phyloP scores from a whole-genome alignment of 2,888 invertebrate genomes.

The Agrochola lychnidis region DNA sequence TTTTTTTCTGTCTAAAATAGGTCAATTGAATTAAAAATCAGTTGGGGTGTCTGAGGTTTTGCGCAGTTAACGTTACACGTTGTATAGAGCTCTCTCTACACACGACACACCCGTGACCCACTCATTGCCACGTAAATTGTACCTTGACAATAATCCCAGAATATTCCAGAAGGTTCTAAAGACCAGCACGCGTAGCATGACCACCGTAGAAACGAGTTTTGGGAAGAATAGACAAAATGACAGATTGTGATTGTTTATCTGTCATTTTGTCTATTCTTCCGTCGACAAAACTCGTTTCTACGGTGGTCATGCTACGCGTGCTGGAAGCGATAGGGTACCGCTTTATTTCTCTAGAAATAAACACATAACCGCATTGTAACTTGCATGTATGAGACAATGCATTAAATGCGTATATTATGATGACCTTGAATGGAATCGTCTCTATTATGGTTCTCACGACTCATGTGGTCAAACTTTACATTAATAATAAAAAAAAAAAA shows the following conservation, averaged over 20 bases:
- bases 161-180: conserved; percentile 26
- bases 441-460: neutral
- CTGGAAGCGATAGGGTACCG: conserved; percentile 2
- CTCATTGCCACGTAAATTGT: conserved; percentile 6
- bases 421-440: conserved; percentile 31
- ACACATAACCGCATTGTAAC: conserved; percentile 9
- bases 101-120: neutral
- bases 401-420: conserved; percentile 19
- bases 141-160: conserved; percentile 17
- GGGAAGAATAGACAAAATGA: no score
- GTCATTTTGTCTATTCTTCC: no score
- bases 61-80: no score
- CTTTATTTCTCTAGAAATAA: conserved; percentile 2
- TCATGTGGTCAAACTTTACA: neutral
- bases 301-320: no score
- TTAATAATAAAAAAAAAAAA: no score
- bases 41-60: no score
- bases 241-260: no score
- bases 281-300: no score
- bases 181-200: no score
- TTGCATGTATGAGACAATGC: neutral
- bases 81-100: neutral
- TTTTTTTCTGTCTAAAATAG: no score
- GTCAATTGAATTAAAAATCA: no score
- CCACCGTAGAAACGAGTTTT: no score